Percentiles rank a stretch among this genome's conserved stretches.
Conservation (phyloP, 1,140 invertebrate genomes). For the Belonocnema kinseyi region DNA sequence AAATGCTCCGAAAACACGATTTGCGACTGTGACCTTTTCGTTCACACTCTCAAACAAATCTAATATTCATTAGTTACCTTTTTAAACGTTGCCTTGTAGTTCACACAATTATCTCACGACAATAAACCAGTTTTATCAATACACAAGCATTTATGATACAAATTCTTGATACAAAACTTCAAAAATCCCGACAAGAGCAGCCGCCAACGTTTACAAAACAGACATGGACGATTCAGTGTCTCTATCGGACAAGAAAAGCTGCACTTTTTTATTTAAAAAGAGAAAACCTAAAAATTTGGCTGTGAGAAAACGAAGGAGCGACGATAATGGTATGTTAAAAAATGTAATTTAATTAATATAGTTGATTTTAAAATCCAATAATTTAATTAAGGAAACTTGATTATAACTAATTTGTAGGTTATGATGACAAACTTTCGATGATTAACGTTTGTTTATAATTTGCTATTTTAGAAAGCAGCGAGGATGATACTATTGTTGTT, state of each 20-base stretch:
- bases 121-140: too few species aligned
- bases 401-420: constrained; percentile 1
- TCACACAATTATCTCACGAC: too few species aligned
- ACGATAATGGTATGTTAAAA: constrained; percentile 53
- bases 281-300: constrained; percentile 65
- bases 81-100: too few species aligned
- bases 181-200: too few species aligned
- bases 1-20: too few species aligned
- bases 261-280: constrained; percentile 74
- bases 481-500: constrained; percentile 73
- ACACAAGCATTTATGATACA: too few species aligned
- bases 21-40: too few species aligned
- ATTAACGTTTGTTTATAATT: constrained; percentile 40
- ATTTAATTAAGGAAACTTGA: constrained; percentile 55
- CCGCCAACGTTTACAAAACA: constrained; percentile 57
- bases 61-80: too few species aligned
- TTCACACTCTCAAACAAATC: too few species aligned
- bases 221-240: constrained; percentile 56
- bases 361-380: not conserved
- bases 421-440: constrained; percentile 36
- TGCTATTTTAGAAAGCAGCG: constrained; percentile 67
- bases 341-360: constrained; percentile 14
- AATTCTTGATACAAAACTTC: too few species aligned
- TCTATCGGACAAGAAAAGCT: constrained; percentile 57
- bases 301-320: constrained; percentile 68